Conservation (phyloP, 2,888 invertebrate genomes). For the Erpobdella octoculata region DNA sequence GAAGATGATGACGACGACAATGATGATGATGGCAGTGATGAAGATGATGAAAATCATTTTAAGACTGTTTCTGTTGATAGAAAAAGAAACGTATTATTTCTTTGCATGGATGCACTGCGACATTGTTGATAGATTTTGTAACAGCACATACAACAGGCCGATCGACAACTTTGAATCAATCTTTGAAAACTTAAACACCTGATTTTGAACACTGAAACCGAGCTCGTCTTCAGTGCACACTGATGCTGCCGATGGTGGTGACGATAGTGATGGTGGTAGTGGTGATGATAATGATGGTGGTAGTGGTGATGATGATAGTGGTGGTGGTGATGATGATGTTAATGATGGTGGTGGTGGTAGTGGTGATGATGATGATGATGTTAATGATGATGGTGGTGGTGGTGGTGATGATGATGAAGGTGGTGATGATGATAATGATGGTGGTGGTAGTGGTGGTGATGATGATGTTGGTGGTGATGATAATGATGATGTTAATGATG, state of each 20-base stretch:
- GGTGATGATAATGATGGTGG: slow-evolving; percentile 16
- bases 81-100: too few relatives aligned
- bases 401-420: background rate
- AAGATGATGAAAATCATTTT: background rate
- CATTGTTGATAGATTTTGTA: too few relatives aligned
- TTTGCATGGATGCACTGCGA: too few relatives aligned
- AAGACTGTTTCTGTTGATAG: too few relatives aligned
- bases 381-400: background rate
- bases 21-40: slow-evolving; percentile 10
- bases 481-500: background rate
- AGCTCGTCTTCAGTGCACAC: too few relatives aligned
- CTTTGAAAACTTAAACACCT: too few relatives aligned
- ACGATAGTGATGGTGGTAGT: slow-evolving; percentile 7
- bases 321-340: background rate
- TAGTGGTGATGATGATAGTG: slow-evolving; percentile 5
- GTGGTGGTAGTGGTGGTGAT: background rate
- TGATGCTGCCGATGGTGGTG: background rate
- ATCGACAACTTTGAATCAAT: too few relatives aligned
- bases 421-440: background rate
- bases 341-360: background rate
- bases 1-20: slow-evolving; percentile 12
- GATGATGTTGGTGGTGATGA: background rate
- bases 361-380: slow-evolving; percentile 1
- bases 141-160: too few relatives aligned
- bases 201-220: too few relatives aligned